Conservation (phyloP, 2,888 invertebrate genomes). For the Nomada ruficornis region DNA sequence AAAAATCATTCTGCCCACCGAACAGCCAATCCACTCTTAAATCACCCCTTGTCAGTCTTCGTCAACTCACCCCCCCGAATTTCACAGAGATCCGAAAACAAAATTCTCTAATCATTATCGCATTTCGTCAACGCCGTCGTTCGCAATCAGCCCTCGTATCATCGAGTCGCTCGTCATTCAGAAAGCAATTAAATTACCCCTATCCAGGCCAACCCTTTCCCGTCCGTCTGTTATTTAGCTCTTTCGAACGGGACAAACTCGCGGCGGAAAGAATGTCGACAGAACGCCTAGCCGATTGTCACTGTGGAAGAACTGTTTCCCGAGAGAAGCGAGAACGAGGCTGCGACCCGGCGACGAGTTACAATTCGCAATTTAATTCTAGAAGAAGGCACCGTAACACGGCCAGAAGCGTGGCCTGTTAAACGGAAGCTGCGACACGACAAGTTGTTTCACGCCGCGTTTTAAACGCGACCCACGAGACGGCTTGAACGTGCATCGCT, state of each 20-base stretch:
- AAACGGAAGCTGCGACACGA: constrained; percentile 35
- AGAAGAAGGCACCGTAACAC: constrained; percentile 61
- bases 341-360: constrained; percentile 28
- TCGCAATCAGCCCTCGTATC: neutral
- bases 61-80: neutral
- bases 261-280: neutral
- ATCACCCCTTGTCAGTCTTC: neutral
- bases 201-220: neutral
- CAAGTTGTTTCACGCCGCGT: constrained; percentile 15
- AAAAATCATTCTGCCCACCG: neutral
- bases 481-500: neutral
- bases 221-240: neutral
- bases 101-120: constrained; percentile 1
- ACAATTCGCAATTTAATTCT: constrained; percentile 59
- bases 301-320: constrained; percentile 51
- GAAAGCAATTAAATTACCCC: constrained; percentile 24
- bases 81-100: neutral
- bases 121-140: neutral
- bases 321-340: constrained; percentile 14
- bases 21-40: neutral
- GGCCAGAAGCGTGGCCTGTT: constrained; percentile 48
- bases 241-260: constrained; percentile 7
- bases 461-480: constrained; percentile 8
- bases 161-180: neutral
- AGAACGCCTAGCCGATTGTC: constrained; percentile 25